These are phyloP conservation scores for Apteryx owenii DNA, from an alignment of 2,113 vertebrate genomes.

Conservation along the genomic window DNA sequence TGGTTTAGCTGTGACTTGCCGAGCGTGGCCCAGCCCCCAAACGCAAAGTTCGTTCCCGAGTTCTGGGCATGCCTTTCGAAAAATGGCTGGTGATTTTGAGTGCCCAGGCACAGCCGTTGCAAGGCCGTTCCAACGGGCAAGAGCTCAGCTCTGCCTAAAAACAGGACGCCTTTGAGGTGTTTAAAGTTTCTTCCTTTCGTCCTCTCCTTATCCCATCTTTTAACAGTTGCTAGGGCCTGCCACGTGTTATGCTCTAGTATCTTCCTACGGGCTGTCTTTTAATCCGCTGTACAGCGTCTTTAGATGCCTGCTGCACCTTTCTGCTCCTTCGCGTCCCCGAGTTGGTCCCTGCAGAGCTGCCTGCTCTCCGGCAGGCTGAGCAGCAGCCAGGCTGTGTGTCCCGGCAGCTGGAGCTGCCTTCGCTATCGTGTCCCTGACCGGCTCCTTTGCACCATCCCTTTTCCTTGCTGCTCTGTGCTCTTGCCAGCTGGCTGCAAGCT, in stretches of 20 bases:
- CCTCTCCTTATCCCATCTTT: neutral
- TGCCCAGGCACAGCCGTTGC: neutral
- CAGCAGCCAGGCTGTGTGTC: neutral
- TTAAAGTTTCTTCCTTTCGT: neutral
- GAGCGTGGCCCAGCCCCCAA: fast-evolving
- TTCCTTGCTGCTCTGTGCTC: neutral
- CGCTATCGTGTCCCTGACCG: fast-evolving
- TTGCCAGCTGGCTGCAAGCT: fast-evolving
- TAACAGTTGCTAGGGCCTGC: neutral
- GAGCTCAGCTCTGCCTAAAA: neutral
- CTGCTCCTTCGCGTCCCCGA: neutral
- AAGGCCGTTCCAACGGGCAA: neutral
- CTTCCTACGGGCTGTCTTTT: neutral
- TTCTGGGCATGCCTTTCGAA: neutral
- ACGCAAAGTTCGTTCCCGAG: neutral
- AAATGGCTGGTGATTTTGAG: fast-evolving
- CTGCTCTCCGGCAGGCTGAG: fast-evolving
- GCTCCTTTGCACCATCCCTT: fast-evolving
- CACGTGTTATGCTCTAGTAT: fast-evolving
- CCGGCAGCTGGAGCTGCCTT: neutral
- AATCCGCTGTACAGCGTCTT: fast-evolving
- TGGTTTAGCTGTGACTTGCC: fast-evolving
- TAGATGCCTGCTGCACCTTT: neutral
- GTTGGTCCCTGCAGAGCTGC: neutral
- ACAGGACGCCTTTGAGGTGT: fast-evolving